phyloP scores from a whole-genome alignment of 2,888 invertebrate genomes.

The Caenorhabditis sinica region DNA sequence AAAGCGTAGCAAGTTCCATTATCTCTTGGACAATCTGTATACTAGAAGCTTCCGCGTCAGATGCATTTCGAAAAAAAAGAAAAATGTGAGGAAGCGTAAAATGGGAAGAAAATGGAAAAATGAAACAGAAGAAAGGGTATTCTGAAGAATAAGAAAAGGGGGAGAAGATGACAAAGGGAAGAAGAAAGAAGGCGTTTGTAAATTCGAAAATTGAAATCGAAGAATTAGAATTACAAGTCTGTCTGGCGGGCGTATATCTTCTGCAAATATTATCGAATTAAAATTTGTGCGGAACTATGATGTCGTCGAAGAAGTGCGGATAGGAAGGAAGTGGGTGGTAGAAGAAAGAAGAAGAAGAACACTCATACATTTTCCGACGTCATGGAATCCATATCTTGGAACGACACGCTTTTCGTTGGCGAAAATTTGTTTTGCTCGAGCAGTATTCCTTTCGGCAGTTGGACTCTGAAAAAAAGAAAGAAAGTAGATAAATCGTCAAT shows the following conservation, averaged over 20 bases:
- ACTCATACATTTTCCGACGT: constrained; percentile 59
- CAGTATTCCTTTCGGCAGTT: constrained; percentile 62
- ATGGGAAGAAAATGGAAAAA: constrained; percentile 7
- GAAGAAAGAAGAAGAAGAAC: neutral
- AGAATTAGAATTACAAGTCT: constrained; percentile 42
- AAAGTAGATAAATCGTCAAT: constrained; percentile 12
- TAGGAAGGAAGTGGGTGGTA: neutral
- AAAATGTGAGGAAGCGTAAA: constrained; percentile 16
- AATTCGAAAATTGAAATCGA: constrained; percentile 13
- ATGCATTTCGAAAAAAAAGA: constrained; percentile 5
- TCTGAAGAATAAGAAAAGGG: constrained; percentile 10
- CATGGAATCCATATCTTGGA: constrained; percentile 61
- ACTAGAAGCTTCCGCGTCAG: neutral
- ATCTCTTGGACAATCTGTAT: constrained; percentile 51
- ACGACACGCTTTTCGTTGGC: constrained; percentile 66
- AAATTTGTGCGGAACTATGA: constrained; percentile 10
- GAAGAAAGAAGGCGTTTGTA: constrained; percentile 16
- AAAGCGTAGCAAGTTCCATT: constrained; percentile 60
- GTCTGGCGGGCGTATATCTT: constrained; percentile 60
- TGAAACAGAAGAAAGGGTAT: constrained; percentile 4
- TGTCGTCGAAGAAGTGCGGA: neutral
- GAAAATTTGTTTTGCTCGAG: constrained; percentile 62
- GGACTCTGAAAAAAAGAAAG: constrained; percentile 47
- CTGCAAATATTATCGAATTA: constrained; percentile 57
- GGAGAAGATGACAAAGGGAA: constrained; percentile 1